These are phyloP conservation scores for Gnathonemus echidnorhynchus DNA, from an alignment of 2,113 vertebrate species.

Conservation along the genomic window DNA sequence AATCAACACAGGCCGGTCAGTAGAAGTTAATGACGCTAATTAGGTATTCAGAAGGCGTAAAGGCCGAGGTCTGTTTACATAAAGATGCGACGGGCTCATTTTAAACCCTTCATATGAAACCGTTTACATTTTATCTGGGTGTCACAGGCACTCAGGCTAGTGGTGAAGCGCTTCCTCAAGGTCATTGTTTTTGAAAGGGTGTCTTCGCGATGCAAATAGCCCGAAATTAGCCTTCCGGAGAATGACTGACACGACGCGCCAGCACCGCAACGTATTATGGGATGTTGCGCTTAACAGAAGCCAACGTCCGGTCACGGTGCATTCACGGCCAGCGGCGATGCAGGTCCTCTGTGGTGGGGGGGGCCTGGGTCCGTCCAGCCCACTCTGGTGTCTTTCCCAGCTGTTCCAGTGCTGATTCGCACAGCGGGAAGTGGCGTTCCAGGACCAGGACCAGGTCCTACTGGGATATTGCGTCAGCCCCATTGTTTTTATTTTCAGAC, in stretches of 20 bases:
- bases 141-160: background rate
- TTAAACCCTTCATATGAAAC: background rate
- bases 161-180: background rate
- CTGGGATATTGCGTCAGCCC: background rate
- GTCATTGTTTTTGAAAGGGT: background rate
- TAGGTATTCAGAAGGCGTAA: background rate
- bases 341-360: background rate
- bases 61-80: background rate
- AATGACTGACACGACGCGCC: background rate
- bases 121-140: background rate
- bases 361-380: background rate
- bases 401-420: background rate
- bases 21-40: conserved; percentile 3
- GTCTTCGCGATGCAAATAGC: background rate
- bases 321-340: background rate
- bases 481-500: background rate
- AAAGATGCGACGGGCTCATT: background rate
- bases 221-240: background rate
- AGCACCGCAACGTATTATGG: background rate
- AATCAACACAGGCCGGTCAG: background rate
- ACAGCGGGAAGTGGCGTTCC: background rate
- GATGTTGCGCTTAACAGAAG: background rate
- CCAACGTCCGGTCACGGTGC: background rate
- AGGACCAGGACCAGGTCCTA: background rate
- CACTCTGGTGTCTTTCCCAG: background rate